Conservation (phyloP, 92 coral and sea anemone species). For the Metridium senile region DNA sequence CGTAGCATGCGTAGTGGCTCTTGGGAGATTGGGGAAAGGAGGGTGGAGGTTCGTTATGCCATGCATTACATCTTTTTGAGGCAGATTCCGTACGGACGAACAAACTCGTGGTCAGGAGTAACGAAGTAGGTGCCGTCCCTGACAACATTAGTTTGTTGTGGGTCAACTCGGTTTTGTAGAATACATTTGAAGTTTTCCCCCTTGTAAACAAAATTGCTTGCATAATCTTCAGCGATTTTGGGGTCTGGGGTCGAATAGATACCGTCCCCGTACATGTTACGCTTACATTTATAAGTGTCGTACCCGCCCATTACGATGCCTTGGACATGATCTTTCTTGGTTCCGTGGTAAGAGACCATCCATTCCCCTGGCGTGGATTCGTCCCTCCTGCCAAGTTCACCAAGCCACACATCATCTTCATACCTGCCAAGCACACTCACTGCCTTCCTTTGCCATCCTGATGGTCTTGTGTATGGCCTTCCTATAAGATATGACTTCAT, state of each 20-base stretch:
- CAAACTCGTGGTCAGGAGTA: too few relatives aligned
- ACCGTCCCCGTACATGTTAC: constrained; percentile 28
- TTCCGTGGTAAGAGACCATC: constrained; percentile 60
- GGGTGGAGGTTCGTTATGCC: too few relatives aligned
- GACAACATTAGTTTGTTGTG: too few relatives aligned
- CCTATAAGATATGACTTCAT: too few relatives aligned
- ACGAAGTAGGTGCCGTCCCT: too few relatives aligned
- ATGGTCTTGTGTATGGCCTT: constrained; percentile 27
- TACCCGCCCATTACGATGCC: constrained; percentile 29
- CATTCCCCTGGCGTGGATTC: constrained; percentile 45
- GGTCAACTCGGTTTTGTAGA: constrained; percentile 49
- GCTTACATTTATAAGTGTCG: background rate
- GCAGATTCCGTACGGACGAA: too few relatives aligned
- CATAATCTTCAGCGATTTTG: constrained; percentile 37
- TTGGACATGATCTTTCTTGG: constrained; percentile 6
- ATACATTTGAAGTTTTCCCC: constrained; percentile 26
- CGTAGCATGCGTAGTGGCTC: too few relatives aligned
- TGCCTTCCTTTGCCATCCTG: constrained; percentile 56
- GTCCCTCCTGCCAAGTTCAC: constrained; percentile 33
- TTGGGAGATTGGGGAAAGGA: too few relatives aligned
- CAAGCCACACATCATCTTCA: constrained; percentile 47
- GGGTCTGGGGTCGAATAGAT: constrained; percentile 48
- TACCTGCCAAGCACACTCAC: constrained; percentile 43
- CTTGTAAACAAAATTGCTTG: constrained; percentile 9
- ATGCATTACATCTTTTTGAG: too few relatives aligned